Conservation (phyloP, 2,888 invertebrate genomes). For the Agrochola macilenta region DNA sequence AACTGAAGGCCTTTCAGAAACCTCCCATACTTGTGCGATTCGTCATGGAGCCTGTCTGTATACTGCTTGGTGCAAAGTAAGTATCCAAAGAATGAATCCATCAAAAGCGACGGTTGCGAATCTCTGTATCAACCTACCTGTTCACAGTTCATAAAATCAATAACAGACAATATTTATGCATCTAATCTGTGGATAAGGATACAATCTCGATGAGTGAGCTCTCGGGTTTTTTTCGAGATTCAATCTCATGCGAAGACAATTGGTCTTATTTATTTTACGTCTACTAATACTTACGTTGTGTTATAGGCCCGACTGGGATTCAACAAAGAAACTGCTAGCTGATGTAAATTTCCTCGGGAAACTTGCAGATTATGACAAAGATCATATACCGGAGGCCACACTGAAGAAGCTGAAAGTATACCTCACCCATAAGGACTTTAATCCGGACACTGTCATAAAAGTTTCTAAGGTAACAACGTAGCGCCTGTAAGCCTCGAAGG, state of each 20-base stretch:
- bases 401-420: conserved; percentile 95
- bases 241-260: no score
- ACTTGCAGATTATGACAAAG: conserved; percentile 96
- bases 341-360: conserved; percentile 96
- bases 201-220: no score
- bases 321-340: conserved; percentile 94
- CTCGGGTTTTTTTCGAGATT: no score
- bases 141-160: conserved; percentile 13
- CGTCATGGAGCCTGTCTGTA: conserved; percentile 98
- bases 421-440: conserved; percentile 96
- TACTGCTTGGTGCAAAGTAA: conserved; percentile 95
- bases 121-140: background rate
- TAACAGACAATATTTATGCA: background rate
- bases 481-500: background rate
- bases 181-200: no score
- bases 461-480: conserved; percentile 85
- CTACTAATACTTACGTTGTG: background rate
- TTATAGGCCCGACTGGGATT: conserved; percentile 95
- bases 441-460: conserved; percentile 95
- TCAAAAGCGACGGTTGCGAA: background rate
- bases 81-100: conserved; percentile 65
- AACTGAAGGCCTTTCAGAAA: conserved; percentile 96
- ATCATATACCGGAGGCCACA: conserved; percentile 94
- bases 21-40: conserved; percentile 96
- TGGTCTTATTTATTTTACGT: background rate